phyloP scores from a whole-genome alignment of 2,888 invertebrate genomes.

The Caenorhabditis panamensis region DNA sequence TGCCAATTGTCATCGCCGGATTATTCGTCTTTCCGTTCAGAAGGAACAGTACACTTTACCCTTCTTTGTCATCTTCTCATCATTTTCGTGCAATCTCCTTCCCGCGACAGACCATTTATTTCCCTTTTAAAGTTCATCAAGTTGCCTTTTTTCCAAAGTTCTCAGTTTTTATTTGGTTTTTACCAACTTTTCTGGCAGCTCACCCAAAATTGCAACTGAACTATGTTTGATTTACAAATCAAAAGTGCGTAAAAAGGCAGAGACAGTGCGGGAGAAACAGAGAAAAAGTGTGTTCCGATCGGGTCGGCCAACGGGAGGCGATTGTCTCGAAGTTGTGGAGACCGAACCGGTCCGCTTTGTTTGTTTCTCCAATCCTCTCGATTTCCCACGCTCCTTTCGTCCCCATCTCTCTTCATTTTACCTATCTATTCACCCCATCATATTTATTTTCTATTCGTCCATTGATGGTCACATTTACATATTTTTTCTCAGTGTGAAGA shows the following conservation, averaged over 20 bases:
- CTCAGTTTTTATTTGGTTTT: neutral
- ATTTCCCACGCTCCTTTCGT: slow-evolving; percentile 6
- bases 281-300: slow-evolving; percentile 34
- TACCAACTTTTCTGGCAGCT: neutral
- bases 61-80: slow-evolving; percentile 23
- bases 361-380: slow-evolving; percentile 35
- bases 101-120: neutral
- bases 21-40: slow-evolving; percentile 18
- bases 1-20: slow-evolving; percentile 36
- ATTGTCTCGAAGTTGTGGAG: slow-evolving; percentile 51
- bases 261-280: slow-evolving; percentile 18
- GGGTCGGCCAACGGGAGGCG: neutral
- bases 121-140: neutral
- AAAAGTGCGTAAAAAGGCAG: slow-evolving; percentile 35
- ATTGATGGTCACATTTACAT: slow-evolving; percentile 25
- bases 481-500: neutral
- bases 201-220: slow-evolving; percentile 13
- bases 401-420: slow-evolving; percentile 9
- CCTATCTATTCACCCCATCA: slow-evolving; percentile 22
- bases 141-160: neutral
- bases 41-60: slow-evolving; percentile 24
- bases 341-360: slow-evolving; percentile 60
- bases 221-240: slow-evolving; percentile 35
- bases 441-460: slow-evolving; percentile 15
- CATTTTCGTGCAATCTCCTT: slow-evolving; percentile 2